phyloP scores from a whole-genome alignment of 2,888 invertebrate genomes.

The Lordiphosa fenestrarum region DNA sequence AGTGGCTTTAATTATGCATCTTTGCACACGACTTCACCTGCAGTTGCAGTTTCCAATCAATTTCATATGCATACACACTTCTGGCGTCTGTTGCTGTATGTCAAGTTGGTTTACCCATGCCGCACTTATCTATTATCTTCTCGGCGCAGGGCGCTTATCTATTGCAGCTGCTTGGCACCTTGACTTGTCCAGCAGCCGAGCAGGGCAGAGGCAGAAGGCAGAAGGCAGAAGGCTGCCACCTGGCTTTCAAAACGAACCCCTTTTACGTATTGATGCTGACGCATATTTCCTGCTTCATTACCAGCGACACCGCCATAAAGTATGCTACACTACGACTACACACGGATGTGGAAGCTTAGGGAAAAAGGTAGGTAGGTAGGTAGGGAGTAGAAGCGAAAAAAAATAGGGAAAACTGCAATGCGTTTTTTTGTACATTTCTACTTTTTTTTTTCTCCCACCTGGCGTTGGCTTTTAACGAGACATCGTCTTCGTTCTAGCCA shows the following conservation, averaged over 20 bases:
- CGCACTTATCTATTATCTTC: constrained; percentile 37
- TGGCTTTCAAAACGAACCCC: constrained; percentile 15
- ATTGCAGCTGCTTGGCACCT: constrained; percentile 27
- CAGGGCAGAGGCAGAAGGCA: not conserved
- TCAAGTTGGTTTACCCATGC: constrained; percentile 30
- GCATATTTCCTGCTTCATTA: constrained; percentile 72
- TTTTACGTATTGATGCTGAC: constrained; percentile 62
- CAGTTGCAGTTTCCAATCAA: constrained; percentile 35
- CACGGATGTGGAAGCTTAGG: not conserved
- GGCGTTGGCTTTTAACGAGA: constrained; percentile 60
- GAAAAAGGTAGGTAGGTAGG: not conserved
- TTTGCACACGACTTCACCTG: not conserved
- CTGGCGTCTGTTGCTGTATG: constrained; percentile 8
- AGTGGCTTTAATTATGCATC: no score
- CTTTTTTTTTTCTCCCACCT: constrained; percentile 31
- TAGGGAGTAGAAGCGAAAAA: constrained; percentile 7
- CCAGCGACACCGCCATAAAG: constrained; percentile 58
- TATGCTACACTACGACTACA: constrained; percentile 45
- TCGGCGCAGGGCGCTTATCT: constrained; percentile 48
- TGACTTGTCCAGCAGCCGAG: constrained; percentile 28
- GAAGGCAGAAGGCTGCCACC: no score
- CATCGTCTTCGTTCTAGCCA: constrained; percentile 22
- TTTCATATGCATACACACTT: constrained; percentile 27
- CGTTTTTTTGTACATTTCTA: constrained; percentile 12
- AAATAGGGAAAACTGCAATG: constrained; percentile 40